Evolutionary conservation across 2,888 invertebrate genomes (phyloP).

Genomic region (Plemyria rubiginata): DNA sequence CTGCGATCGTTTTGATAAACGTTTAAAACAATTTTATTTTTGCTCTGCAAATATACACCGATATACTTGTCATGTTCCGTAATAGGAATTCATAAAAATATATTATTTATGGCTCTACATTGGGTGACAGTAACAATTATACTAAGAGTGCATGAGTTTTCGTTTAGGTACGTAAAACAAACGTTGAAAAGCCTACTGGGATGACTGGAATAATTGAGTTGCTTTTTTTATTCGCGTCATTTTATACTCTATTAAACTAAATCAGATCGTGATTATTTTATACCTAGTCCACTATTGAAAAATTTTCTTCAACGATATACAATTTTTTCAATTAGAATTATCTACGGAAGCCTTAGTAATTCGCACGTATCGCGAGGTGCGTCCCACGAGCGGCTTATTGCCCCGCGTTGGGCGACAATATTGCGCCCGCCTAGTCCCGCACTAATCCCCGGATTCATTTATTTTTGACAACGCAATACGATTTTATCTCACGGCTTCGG

Average conservation of each 20-base stretch:
- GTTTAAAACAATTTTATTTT: slow-evolving; percentile 19
- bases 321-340: slow-evolving; percentile 26
- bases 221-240: too few species aligned
- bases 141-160: neutral
- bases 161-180: neutral
- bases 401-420: slow-evolving; percentile 79
- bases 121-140: neutral
- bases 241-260: neutral
- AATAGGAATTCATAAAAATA: too few species aligned
- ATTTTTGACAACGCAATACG: slow-evolving; percentile 86
- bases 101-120: neutral
- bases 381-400: slow-evolving; percentile 65
- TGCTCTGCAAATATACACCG: too few species aligned
- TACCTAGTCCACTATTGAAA: neutral
- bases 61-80: neutral
- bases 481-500: slow-evolving; percentile 85
- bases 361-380: slow-evolving; percentile 38
- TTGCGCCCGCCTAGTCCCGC: slow-evolving; percentile 79
- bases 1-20: slow-evolving; percentile 62
- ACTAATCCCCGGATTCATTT: slow-evolving; percentile 85
- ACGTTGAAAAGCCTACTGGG: neutral
- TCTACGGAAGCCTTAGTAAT: slow-evolving; percentile 43
- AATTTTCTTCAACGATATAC: neutral
- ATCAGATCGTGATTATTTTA: neutral
- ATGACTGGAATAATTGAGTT: too few species aligned